Evolutionary conservation across 2,888 invertebrate genomes (phyloP), one percentile per base, ranked within the genome.

Genomic region (Oscheius sp.): DNA sequence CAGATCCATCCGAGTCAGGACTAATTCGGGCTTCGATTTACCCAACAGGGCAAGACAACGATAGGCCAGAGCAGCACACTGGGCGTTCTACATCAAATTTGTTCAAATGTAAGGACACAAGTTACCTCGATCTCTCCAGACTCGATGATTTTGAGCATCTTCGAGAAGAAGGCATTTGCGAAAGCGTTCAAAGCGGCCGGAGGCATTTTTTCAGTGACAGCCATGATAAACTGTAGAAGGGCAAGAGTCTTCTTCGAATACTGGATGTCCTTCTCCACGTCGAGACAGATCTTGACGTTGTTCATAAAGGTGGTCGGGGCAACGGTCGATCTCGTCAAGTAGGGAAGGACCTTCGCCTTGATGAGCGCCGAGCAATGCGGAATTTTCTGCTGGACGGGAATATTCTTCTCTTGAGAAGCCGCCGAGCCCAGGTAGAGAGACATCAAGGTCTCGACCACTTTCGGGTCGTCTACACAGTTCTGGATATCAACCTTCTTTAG

Each of bases 281-380:
- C 66, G 7, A 79, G 48, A 51, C 77, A 79, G 5, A 81, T 76
- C 78, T 78, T 80, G 9, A 83, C 53, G 63, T 81, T 83, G 66
- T 76, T 77, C 80, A 83, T 80, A 70, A 77, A 83, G 2, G 75
- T 71, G 3, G 51, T 75, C 5, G 79, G 75, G 1, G 83, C 83
- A 4, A 78, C 32, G 21, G 21, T 63, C 0, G 84, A 84, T 35
- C 78, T 63, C n/a, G 63, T 55, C 29, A 84, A 63, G 72, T 58
- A 82, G 32, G 65, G 50, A 29, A 79, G 60, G 57, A 79, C 63
- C 21, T 73, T 74, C 10, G 59, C 53, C 65, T 80, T 79, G 42
- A 68, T 55, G n/a, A 42, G 9, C 10, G 55, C 35, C 9, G 53
- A 68, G 29, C 55, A 53, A 37, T 29, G 68, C 53, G 68, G 55